These are phyloP conservation scores for Myotis daubentonii DNA, from an alignment of 2,797 vertebrate genomes.

Conservation along the genomic window DNA sequence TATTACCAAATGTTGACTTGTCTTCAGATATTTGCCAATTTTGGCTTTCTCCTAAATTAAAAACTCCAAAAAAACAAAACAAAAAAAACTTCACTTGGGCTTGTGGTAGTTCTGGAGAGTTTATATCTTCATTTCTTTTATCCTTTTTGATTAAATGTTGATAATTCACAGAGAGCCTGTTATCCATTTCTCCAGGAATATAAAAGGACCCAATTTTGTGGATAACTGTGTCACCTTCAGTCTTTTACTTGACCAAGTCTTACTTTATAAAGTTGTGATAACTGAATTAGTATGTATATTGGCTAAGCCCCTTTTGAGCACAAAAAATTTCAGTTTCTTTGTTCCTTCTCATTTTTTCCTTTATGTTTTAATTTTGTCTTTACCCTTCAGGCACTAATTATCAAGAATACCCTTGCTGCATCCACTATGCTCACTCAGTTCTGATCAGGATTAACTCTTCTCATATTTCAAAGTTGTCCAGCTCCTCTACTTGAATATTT, in stretches of 20 bases:
- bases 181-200: not conserved
- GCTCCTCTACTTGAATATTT: not conserved
- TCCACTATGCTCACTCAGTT: not conserved
- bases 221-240: not conserved
- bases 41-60: not conserved
- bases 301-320: not conserved
- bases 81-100: not conserved
- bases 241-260: not conserved
- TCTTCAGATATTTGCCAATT: not conserved
- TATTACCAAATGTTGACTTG: not conserved
- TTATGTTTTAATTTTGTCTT: not conserved
- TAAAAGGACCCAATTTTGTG: not conserved
- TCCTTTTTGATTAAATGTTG: not conserved
- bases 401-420: rapidly evolving
- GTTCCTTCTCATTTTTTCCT: not conserved
- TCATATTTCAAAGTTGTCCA: not conserved
- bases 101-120: not conserved
- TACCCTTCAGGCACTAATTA: not conserved
- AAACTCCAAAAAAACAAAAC: not conserved
- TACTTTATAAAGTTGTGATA: not conserved
- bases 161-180: not conserved
- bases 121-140: not conserved
- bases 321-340: not conserved
- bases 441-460: not conserved
- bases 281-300: not conserved